These are phyloP conservation scores for Agriotes lineatus DNA, from an alignment of 2,888 invertebrate species.

Conservation along the genomic window DNA sequence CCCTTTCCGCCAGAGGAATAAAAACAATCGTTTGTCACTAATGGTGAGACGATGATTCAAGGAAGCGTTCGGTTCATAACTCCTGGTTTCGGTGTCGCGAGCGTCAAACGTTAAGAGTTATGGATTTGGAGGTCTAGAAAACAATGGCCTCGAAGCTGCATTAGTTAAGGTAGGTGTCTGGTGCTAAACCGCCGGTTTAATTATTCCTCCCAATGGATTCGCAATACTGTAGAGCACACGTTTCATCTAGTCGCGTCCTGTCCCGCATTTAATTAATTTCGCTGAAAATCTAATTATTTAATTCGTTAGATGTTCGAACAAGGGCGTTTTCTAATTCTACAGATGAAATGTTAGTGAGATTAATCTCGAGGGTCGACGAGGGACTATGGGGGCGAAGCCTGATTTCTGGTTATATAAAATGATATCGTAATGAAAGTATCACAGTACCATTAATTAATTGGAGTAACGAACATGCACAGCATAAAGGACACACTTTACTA, in stretches of 20 bases:
- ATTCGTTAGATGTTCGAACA: slow-evolving; percentile 1
- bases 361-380: neutral
- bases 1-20: neutral
- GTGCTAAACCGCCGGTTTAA: slow-evolving; percentile 31
- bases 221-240: slow-evolving; percentile 24
- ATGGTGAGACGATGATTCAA: slow-evolving; percentile 16
- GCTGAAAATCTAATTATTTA: slow-evolving; percentile 18
- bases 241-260: slow-evolving; percentile 17
- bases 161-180: slow-evolving; percentile 31
- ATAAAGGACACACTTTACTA: too few relatives aligned
- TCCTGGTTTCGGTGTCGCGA: slow-evolving; percentile 24
- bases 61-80: slow-evolving; percentile 17
- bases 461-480: too few relatives aligned
- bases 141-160: slow-evolving; percentile 21
- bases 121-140: slow-evolving; percentile 25
- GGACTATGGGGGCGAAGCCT: neutral
- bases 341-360: neutral
- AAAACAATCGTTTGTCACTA: slow-evolving; percentile 20
- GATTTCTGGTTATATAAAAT: neutral
- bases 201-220: slow-evolving; percentile 36
- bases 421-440: too few relatives aligned
- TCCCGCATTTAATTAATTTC: slow-evolving; percentile 25
- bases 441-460: too few relatives aligned
- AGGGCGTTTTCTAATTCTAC: neutral
- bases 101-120: slow-evolving; percentile 24